Percentiles rank a stretch among this genome's conserved stretches.
Conservation (phyloP, 2,888 invertebrate species). For the Empis livida region DNA sequence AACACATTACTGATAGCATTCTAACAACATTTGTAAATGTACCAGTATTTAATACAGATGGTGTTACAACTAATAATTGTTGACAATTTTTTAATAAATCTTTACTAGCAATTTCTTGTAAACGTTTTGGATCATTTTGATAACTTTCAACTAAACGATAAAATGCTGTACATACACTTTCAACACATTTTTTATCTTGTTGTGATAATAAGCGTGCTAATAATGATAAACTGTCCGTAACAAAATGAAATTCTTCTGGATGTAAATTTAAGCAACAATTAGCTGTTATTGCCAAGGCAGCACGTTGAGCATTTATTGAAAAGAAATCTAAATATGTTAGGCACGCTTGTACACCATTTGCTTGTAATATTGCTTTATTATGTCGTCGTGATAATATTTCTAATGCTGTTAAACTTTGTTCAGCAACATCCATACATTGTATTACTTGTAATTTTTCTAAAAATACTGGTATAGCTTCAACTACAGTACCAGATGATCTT, state of each 20-base stretch:
- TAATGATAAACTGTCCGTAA: constrained; percentile 74
- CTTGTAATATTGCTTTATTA: constrained; percentile 90
- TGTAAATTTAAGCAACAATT: constrained; percentile 95
- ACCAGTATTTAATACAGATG: constrained; percentile 86
- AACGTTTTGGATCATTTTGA: constrained; percentile 75
- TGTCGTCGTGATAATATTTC: constrained; percentile 95
- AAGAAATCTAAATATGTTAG: constrained; percentile 97
- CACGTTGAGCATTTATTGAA: constrained; percentile 93
- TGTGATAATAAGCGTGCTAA: constrained; percentile 68
- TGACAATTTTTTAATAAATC: constrained; percentile 87
- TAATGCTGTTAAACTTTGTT: constrained; percentile 92
- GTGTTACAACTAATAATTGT: constrained; percentile 81
- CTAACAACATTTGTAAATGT: constrained; percentile 94
- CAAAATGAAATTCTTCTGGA: constrained; percentile 86
- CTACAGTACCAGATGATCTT: constrained; percentile 88
- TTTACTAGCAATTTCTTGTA: constrained; percentile 83
- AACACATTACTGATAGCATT: constrained; percentile 93
- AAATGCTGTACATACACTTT: constrained; percentile 93
- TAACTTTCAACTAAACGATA: constrained; percentile 94
- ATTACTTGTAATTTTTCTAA: constrained; percentile 94
- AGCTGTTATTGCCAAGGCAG: constrained; percentile 90
- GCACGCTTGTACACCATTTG: constrained; percentile 90
- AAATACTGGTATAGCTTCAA: constrained; percentile 94
- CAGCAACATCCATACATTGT: constrained; percentile 99
- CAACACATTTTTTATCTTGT: constrained; percentile 96